Evolutionary conservation across 1,140 invertebrate genomes (phyloP).

Genomic region (Galleria mellonella): DNA sequence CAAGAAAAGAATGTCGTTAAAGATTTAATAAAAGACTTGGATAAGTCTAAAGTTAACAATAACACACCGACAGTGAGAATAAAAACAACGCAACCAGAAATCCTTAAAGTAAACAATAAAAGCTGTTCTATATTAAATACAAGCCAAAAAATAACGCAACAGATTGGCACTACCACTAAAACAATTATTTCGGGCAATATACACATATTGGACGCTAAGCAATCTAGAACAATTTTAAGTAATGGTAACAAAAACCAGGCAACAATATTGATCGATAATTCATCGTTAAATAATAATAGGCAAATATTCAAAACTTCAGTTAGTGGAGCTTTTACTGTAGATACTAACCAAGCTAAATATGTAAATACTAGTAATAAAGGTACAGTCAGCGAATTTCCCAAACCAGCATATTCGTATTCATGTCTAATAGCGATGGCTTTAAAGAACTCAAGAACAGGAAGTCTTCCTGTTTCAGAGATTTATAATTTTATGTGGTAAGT

Average conservation of each 20-base stretch:
- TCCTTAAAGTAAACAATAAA: constrained; percentile 66
- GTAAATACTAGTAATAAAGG: constrained; percentile 56
- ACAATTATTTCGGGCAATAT: constrained; percentile 74
- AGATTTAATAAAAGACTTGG: constrained; percentile 72
- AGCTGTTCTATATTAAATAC: constrained; percentile 70
- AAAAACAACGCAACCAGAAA: constrained; percentile 57
- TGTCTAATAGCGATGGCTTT: constrained; percentile 98
- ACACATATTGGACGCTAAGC: constrained; percentile 69
- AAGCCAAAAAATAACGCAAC: constrained; percentile 62
- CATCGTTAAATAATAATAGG: constrained; percentile 61
- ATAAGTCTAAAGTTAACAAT: constrained; percentile 42
- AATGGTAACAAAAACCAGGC: constrained; percentile 67
- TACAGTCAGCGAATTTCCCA: constrained; percentile 87
- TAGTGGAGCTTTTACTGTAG: constrained; percentile 50
- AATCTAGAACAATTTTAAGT: constrained; percentile 71
- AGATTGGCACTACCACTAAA: constrained; percentile 60
- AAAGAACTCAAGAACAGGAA: constrained; percentile 95
- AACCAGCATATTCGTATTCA: constrained; percentile 97
- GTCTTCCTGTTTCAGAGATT: constrained; percentile 97
- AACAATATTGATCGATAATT: constrained; percentile 71
- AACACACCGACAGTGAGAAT: constrained; percentile 50
- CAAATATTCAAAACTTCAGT: constrained; percentile 68
- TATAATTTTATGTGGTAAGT: constrained; percentile 99
- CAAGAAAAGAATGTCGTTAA: constrained; percentile 75
- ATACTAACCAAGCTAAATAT: constrained; percentile 67